phyloP scores from a whole-genome alignment of 2,797 vertebrate species.

The Sebastes itinus region DNA sequence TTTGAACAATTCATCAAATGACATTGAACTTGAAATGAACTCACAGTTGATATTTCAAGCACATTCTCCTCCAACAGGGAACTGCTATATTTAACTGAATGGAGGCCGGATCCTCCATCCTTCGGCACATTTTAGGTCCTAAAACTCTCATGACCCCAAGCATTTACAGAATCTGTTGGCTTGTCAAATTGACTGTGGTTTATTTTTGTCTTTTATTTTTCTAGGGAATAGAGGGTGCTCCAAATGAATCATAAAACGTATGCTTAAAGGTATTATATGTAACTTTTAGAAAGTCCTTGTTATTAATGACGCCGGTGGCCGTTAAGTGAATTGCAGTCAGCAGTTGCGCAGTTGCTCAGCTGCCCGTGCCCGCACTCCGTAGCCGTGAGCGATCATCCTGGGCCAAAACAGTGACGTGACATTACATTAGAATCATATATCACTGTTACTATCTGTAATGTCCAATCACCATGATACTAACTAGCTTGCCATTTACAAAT shows the following conservation, averaged over 20 bases:
- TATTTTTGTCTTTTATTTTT: background rate
- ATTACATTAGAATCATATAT: too few species aligned
- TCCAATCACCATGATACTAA: too few species aligned
- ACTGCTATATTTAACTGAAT: background rate
- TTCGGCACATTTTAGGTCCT: background rate
- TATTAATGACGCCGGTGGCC: too few species aligned
- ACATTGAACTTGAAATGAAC: background rate
- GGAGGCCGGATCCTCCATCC: background rate
- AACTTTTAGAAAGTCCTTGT: too few species aligned
- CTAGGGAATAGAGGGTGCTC: background rate
- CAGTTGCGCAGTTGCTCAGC: too few species aligned
- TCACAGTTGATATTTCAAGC: background rate
- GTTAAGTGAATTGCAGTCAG: too few species aligned
- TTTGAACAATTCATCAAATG: background rate
- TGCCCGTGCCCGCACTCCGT: too few species aligned
- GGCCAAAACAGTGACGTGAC: too few species aligned
- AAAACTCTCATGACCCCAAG: background rate
- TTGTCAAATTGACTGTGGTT: background rate
- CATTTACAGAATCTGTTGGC: background rate
- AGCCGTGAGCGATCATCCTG: too few species aligned
- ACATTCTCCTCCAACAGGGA: background rate
- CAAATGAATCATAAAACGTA: background rate
- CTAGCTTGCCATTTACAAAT: too few species aligned
- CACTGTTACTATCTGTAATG: too few species aligned
- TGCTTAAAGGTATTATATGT: too few species aligned